Conservation (phyloP, 2,113 vertebrate genomes). For the Gopherus flavomarginatus region DNA sequence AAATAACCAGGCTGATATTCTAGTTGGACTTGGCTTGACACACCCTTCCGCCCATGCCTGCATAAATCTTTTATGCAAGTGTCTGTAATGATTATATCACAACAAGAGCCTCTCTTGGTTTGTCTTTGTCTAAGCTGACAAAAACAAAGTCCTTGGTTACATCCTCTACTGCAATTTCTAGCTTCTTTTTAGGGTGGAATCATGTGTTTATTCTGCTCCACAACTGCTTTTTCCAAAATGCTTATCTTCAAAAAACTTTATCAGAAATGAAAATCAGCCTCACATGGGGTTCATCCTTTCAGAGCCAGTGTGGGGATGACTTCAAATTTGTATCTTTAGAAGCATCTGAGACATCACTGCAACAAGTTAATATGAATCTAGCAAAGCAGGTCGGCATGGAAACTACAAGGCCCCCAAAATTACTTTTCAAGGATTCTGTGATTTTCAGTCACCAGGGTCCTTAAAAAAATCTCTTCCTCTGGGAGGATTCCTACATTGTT, state of each 20-base stretch:
- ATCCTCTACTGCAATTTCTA: background rate
- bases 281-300: background rate
- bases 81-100: background rate
- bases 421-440: background rate
- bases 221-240: background rate
- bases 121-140: background rate
- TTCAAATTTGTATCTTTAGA: background rate
- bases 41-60: accelerated
- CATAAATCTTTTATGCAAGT: background rate
- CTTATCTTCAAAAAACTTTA: background rate
- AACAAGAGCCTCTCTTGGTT: background rate
- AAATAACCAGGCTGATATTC: background rate
- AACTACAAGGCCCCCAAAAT: background rate
- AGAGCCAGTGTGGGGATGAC: background rate
- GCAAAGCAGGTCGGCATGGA: background rate
- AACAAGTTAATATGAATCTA: background rate
- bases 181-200: background rate
- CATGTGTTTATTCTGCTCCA: background rate
- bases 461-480: background rate
- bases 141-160: background rate
- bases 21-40: background rate
- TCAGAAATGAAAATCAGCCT: background rate
- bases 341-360: background rate
- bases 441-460: background rate
- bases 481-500: background rate